These are phyloP conservation scores for Abrostola triplasia DNA, from an alignment of 2,888 invertebrate species.

Conservation along the genomic window DNA sequence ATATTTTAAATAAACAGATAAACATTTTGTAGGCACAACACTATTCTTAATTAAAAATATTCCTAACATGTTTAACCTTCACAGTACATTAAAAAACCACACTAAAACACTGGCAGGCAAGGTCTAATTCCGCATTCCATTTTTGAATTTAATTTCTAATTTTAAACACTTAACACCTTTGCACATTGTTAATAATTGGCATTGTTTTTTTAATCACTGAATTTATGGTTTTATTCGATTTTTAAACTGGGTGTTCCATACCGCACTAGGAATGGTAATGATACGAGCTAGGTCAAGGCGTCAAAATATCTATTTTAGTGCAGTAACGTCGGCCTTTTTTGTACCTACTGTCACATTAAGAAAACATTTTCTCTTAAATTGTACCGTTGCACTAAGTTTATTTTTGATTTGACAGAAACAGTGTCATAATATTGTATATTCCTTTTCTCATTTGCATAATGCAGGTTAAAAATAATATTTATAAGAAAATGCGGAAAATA, in stretches of 20 bases:
- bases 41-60: background rate
- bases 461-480: conserved; percentile 41
- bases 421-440: conserved; percentile 52
- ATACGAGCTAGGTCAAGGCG: conserved; percentile 76
- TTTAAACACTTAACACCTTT: conserved; percentile 2
- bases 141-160: conserved; percentile 25
- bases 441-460: conserved; percentile 59
- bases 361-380: conserved; percentile 36
- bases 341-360: conserved; percentile 32
- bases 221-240: conserved; percentile 8
- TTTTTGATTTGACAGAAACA: conserved; percentile 51
- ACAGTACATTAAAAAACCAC: conserved; percentile 31
- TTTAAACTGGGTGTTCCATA: conserved; percentile 61
- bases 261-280: conserved; percentile 67
- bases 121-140: conserved; percentile 43
- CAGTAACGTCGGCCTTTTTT: conserved; percentile 50
- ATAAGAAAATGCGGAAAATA: conserved; percentile 46
- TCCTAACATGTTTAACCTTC: conserved; percentile 26
- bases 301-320: conserved; percentile 68
- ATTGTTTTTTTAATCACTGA: conserved; percentile 4
- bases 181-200: conserved; percentile 9
- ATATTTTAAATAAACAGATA: conserved; percentile 9
- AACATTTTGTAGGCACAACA: background rate
- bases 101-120: conserved; percentile 31
- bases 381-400: conserved; percentile 22